Conservation (phyloP, 2,888 invertebrate genomes). For the Brachypterus glaber region DNA sequence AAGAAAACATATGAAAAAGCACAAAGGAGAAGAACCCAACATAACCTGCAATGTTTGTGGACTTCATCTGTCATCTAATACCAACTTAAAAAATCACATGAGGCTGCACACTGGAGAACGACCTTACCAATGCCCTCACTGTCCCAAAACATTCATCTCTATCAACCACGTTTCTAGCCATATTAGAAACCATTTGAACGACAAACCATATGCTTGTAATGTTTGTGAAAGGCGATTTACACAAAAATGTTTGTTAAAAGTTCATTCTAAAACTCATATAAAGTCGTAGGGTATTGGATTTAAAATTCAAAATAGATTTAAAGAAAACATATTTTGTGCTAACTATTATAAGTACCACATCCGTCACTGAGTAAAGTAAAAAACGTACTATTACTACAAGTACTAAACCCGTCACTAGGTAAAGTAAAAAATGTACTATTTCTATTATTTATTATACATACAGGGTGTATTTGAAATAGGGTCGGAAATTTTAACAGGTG, state of each 20-base stretch:
- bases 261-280: constrained; percentile 11
- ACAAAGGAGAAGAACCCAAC: constrained; percentile 2
- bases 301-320: no score
- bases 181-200: constrained; percentile 15
- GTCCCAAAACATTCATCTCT: constrained; percentile 17
- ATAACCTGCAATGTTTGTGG: constrained; percentile 15
- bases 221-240: constrained; percentile 11
- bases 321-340: no score
- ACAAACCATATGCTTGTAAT: constrained; percentile 17
- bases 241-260: constrained; percentile 5
- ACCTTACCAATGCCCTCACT: constrained; percentile 16
- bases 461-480: no score
- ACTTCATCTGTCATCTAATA: not conserved
- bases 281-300: no score
- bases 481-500: no score
- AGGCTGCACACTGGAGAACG: constrained; percentile 23
- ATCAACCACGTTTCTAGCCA: constrained; percentile 5
- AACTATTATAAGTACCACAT: no score
- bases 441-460: no score
- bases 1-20: constrained; percentile 3
- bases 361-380: no score
- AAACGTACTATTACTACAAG: no score
- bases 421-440: no score
- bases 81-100: constrained; percentile 17
- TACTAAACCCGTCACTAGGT: no score